Evolutionary conservation across 2,113 vertebrate species (phyloP).

Genomic region (Raja brachyura): DNA sequence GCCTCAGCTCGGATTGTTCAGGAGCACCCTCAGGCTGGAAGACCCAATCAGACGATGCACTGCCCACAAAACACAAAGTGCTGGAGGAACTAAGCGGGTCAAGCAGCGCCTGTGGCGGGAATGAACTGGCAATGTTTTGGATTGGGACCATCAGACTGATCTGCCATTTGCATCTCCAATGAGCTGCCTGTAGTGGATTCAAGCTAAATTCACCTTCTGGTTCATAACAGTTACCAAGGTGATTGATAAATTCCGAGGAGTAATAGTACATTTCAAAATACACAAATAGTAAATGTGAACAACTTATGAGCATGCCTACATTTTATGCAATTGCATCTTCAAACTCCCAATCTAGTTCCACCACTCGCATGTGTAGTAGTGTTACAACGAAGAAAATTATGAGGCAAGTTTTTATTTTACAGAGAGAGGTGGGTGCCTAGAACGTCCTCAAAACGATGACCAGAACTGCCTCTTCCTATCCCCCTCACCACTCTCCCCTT

Average conservation of each 20-base stretch:
- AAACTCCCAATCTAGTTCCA: neutral
- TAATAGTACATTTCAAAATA: neutral
- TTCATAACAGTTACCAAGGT: neutral
- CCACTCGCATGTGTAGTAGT: neutral
- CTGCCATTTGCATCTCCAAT: neutral
- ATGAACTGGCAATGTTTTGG: no score
- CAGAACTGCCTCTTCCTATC: no score
- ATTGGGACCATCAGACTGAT: no score
- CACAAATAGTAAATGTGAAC: neutral
- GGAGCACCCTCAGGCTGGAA: neutral
- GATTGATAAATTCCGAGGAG: neutral
- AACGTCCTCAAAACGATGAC: no score
- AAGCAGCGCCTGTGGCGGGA: no score
- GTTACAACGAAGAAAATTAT: neutral
- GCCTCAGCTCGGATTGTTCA: neutral
- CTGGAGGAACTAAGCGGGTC: no score
- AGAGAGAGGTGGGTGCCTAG: no score
- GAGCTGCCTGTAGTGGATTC: neutral
- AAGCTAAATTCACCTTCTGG: neutral
- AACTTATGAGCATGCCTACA: neutral
- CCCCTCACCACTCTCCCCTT: no score
- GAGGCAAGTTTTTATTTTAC: no score
- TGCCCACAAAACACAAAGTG: neutral
- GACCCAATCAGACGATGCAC: neutral
- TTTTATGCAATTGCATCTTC: neutral